Evolutionary conservation across 1,140 invertebrate genomes (phyloP), one percentile per base, ranked within the genome.

Genomic region (Cotesia typhae): DNA sequence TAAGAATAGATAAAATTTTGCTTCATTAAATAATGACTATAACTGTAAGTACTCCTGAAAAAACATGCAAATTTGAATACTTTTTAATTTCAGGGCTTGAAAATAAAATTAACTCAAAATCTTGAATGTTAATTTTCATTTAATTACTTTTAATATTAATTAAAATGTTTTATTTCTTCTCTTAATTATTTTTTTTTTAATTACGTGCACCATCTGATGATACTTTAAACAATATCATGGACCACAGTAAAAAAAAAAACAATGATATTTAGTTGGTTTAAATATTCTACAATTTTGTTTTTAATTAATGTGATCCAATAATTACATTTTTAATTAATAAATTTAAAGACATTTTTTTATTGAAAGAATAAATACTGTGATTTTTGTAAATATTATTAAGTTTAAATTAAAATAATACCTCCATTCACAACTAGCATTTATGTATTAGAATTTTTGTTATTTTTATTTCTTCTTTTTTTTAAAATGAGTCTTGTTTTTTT

Each of bases 131-230:
- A 47, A 47, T 36, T 55, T 67, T 36, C 55, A 67, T 59, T 41
- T 59, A 61, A 67, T 74, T 55, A 6, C 14, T 70, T 41, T 55
- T 4, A 41, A 38, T 60, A 55, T 52, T 70, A 69, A 60, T 61
- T 66, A 12, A n/a, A 35, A 36, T 61, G 6, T 17, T 60, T 51
- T 57, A 63, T 61, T 61, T 35, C 60, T 64, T 47, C n/a, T 10
- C 41, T 47, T 7, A 47, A 47, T 0, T 47, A 47, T 47, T 47
- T 47, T 0, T 47, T 0, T 47, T 47, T 47, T 10, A 14, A 55
- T 4, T 14, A 55, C n/a, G 12, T 4, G 53, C 12, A 55, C 52
- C 52, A 55, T 55, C 12, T 12, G 12, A 55, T 17, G 52, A 55
- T 55, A 12, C 52, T 41, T 55, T 55, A 55, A 55, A 55, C 52